Percentiles rank a stretch among this genome's conserved stretches.
phyloP scores from a whole-genome alignment of 2,797 vertebrate species.

The Intellagama lesueurii region DNA sequence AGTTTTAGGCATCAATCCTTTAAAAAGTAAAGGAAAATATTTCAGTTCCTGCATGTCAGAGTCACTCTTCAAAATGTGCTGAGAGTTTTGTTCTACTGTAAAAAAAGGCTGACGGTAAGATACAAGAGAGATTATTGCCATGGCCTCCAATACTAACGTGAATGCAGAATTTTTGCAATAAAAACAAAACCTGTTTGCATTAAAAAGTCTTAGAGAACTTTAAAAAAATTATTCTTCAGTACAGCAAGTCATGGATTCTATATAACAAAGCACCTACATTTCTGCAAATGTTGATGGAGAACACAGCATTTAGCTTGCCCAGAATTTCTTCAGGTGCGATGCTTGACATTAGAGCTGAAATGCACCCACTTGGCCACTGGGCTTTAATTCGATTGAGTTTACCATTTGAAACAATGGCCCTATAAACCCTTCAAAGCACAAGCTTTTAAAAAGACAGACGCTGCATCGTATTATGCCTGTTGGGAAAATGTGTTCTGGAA shows the following conservation, averaged over 20 bases:
- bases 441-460: too few species aligned
- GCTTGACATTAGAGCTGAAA: not conserved
- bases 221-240: not conserved
- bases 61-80: not conserved
- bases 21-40: too few species aligned
- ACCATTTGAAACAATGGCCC: not conserved
- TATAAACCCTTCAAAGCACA: not conserved
- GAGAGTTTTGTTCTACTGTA: not conserved
- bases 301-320: not conserved
- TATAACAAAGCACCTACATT: not conserved
- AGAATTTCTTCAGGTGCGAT: not conserved
- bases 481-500: not conserved
- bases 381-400: not conserved
- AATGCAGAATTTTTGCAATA: not conserved
- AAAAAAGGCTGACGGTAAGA: not conserved
- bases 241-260: not conserved
- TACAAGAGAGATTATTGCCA: not conserved
- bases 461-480: not conserved
- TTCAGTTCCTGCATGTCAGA: not conserved
- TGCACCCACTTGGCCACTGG: not conserved
- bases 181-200: not conserved
- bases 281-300: not conserved
- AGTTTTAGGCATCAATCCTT: not conserved
- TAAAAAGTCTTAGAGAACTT: not conserved
- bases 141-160: not conserved